Conservation (phyloP, 2,888 invertebrate genomes). For the Xylophagus ater region DNA sequence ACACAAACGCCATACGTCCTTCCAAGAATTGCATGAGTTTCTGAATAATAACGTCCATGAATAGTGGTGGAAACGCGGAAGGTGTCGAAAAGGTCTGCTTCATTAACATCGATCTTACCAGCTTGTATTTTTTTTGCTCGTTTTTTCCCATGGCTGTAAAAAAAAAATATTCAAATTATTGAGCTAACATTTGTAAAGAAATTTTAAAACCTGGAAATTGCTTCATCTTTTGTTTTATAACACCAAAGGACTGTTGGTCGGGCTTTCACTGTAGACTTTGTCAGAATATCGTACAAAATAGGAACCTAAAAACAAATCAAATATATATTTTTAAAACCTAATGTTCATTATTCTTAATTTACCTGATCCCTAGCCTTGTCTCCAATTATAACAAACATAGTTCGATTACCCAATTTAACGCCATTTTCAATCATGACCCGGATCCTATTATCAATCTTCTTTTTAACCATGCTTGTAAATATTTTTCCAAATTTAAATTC, state of each 20-base stretch:
- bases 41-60: conserved; percentile 92
- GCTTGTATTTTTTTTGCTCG: conserved; percentile 84
- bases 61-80: conserved; percentile 94
- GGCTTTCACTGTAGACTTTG: conserved; percentile 86
- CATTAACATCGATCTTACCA: conserved; percentile 79
- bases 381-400: conserved; percentile 89
- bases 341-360: conserved; percentile 19
- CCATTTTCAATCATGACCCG: conserved; percentile 96
- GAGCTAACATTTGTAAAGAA: neutral
- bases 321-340: neutral
- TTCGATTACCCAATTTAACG: conserved; percentile 77
- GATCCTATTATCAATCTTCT: conserved; percentile 95
- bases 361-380: conserved; percentile 95
- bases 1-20: conserved; percentile 95
- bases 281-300: conserved; percentile 92
- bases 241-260: conserved; percentile 96
- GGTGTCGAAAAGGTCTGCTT: conserved; percentile 93
- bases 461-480: conserved; percentile 61
- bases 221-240: conserved; percentile 87
- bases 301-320: conserved; percentile 58
- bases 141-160: conserved; percentile 75
- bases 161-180: neutral
- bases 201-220: conserved; percentile 60
- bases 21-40: conserved; percentile 95
- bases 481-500: neutral